These are phyloP conservation scores for Mya arenaria DNA, from an alignment of 1,140 invertebrate genomes.

Conservation along the genomic window DNA sequence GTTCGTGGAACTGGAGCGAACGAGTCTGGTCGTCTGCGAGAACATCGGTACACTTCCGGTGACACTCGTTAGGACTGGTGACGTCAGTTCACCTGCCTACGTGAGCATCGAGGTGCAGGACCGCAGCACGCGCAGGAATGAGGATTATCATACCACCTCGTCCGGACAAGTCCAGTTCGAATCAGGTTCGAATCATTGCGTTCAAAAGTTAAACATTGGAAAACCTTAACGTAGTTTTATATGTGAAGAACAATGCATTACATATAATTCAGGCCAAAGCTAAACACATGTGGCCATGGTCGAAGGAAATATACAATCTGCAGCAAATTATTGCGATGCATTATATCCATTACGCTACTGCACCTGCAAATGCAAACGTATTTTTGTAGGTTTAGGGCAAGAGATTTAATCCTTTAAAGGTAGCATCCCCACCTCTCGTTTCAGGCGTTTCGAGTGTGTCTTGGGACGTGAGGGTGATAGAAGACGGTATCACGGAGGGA, in stretches of 20 bases:
- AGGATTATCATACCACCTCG: slow-evolving; percentile 73
- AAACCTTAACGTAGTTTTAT: too few species aligned
- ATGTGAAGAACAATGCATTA: too few species aligned
- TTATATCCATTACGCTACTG: too few species aligned
- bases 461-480: slow-evolving; percentile 70
- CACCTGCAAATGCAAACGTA: too few species aligned
- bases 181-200: slow-evolving; percentile 68
- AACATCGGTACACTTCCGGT: slow-evolving; percentile 75
- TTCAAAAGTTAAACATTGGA: too few species aligned
- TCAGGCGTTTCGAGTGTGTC: slow-evolving; percentile 70
- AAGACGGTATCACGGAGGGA: slow-evolving; percentile 69
- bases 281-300: too few species aligned
- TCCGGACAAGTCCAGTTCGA: slow-evolving; percentile 77
- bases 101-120: slow-evolving; percentile 74
- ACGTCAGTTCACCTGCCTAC: slow-evolving; percentile 68
- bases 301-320: too few species aligned
- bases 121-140: slow-evolving; percentile 72
- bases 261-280: too few species aligned
- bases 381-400: too few species aligned
- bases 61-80: slow-evolving; percentile 69
- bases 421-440: too few species aligned
- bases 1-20: slow-evolving; percentile 69
- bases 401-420: too few species aligned
- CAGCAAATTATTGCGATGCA: too few species aligned
- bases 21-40: slow-evolving; percentile 77